These are phyloP conservation scores for Zoanthus sociatus DNA, from an alignment of 92 coral and sea anemone genomes.

Conservation along the genomic window DNA sequence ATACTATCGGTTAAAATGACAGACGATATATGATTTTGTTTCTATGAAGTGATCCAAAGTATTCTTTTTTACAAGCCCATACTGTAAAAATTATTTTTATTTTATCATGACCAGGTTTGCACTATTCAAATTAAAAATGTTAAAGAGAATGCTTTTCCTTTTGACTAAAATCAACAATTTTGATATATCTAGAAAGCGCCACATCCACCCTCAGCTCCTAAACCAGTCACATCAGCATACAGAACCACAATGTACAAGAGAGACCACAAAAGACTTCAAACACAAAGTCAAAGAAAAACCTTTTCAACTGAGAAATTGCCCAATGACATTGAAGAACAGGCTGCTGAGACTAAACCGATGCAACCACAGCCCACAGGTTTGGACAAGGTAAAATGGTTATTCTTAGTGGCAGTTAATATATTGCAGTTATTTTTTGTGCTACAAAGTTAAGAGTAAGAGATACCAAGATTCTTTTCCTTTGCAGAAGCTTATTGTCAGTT, in stretches of 20 bases:
- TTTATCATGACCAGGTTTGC: too few relatives aligned
- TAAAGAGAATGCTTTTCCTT: not conserved
- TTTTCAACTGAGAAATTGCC: constrained; percentile 33
- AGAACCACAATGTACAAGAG: constrained; percentile 89
- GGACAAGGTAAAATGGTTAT: not conserved
- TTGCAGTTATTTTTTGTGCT: too few relatives aligned
- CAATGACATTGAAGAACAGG: constrained; percentile 12
- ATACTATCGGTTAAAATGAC: too few relatives aligned
- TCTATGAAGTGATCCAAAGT: too few relatives aligned
- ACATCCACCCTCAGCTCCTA: constrained; percentile 85
- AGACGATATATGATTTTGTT: too few relatives aligned
- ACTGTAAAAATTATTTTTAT: too few relatives aligned
- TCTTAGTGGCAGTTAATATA: too few relatives aligned
- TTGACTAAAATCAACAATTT: not conserved
- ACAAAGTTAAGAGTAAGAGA: too few relatives aligned
- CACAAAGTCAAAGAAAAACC: constrained; percentile 59
- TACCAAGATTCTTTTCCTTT: too few relatives aligned
- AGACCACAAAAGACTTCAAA: constrained; percentile 84
- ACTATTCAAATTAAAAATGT: too few relatives aligned
- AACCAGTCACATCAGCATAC: constrained; percentile 70
- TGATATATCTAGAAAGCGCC: constrained; percentile 65
- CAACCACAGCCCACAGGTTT: constrained; percentile 1
- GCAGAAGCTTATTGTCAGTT: too few relatives aligned
- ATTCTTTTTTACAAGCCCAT: too few relatives aligned
- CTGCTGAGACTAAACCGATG: not conserved